A percentile compares a stretch with the other conserved stretches of the same genome.
phyloP scores from a whole-genome alignment of 1,140 invertebrate species.

The Drosophila tristis region DNA sequence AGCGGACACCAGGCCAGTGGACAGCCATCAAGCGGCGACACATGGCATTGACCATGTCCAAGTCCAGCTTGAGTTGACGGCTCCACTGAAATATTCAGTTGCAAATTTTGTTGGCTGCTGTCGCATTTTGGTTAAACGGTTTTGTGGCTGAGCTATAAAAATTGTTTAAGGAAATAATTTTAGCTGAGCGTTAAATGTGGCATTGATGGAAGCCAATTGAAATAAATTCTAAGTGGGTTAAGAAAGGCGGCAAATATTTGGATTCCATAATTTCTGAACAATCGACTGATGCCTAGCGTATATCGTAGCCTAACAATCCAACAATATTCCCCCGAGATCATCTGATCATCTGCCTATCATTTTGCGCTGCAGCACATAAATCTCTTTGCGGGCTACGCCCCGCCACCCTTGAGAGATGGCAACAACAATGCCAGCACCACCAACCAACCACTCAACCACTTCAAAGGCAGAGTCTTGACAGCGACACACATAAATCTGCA shows the following conservation, averaged over 20 bases:
- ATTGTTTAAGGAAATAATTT: neutral
- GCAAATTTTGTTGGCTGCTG: constrained; percentile 2
- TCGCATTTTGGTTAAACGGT: neutral
- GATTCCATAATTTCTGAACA: neutral
- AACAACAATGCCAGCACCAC: constrained; percentile 18
- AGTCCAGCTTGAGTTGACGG: constrained; percentile 6
- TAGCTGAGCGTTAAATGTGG: too few species aligned
- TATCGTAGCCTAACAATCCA: neutral
- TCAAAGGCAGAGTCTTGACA: constrained; percentile 36
- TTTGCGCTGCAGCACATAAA: constrained; percentile 39
- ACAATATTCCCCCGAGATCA: constrained; percentile 16
- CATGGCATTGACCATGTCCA: constrained; percentile 63
- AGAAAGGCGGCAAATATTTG: too few species aligned
- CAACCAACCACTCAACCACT: constrained; percentile 65
- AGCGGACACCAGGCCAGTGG: constrained; percentile 5
- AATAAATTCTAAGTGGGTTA: neutral
- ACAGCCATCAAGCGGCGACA: neutral
- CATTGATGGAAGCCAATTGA: too few species aligned
- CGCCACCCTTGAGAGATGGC: constrained; percentile 61
- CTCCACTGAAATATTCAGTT: neutral
- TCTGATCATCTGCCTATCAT: constrained; percentile 2
- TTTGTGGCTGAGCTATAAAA: neutral
- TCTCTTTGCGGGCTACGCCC: constrained; percentile 49
- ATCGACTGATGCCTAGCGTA: neutral
- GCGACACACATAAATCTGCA: constrained; percentile 64